These are phyloP conservation scores for Peromyscus polionotus DNA, from an alignment of 2,113 vertebrate genomes.

Conservation along the genomic window DNA sequence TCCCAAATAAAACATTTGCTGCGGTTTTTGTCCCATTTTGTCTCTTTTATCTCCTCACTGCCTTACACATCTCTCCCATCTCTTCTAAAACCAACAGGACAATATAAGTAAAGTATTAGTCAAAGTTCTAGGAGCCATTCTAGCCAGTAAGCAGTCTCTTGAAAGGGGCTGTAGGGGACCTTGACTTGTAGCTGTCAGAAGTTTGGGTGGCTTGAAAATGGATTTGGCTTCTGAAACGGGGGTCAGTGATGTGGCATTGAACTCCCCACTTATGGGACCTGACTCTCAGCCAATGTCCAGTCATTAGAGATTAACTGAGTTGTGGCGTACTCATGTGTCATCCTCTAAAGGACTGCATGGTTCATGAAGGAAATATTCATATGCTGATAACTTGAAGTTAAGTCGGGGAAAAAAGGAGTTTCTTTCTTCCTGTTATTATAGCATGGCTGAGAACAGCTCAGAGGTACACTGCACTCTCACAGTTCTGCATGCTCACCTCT, in stretches of 20 bases:
- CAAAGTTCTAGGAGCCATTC: neutral
- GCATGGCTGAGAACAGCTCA: neutral
- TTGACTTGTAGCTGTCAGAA: neutral
- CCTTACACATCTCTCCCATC: neutral
- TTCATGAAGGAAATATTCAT: neutral
- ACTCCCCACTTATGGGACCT: neutral
- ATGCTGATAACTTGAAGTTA: neutral
- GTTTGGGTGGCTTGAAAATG: neutral
- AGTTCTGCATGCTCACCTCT: neutral
- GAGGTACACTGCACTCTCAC: fast-evolving
- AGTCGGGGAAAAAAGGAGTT: neutral
- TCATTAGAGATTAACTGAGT: neutral
- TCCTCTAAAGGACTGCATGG: neutral
- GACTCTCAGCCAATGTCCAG: neutral
- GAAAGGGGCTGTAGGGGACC: neutral
- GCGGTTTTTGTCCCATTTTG: neutral
- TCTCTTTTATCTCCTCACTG: no score
- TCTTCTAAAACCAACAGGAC: neutral
- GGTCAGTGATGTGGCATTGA: no score
- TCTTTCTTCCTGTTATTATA: neutral
- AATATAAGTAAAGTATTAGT: neutral
- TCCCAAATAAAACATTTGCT: neutral
- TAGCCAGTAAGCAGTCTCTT: neutral
- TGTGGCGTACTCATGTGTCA: neutral
- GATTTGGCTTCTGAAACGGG: no score